These are phyloP conservation scores for Lampris megalopsis DNA, from an alignment of 2,113 vertebrate genomes.

Conservation along the genomic window DNA sequence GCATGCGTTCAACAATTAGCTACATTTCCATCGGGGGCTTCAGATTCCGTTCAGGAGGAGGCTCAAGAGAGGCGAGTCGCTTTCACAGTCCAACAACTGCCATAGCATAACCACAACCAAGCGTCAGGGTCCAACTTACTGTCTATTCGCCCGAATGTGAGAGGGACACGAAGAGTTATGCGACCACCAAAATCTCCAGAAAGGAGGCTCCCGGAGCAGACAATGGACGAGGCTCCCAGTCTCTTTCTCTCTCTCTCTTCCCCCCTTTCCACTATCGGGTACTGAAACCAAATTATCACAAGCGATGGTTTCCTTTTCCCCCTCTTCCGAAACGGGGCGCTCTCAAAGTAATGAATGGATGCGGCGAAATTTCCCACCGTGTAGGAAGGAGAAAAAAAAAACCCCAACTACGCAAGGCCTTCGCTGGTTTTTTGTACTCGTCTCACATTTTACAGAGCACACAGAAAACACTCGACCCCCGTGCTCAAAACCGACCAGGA, in stretches of 20 bases:
- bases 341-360: conserved; percentile 65
- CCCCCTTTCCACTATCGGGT: conserved; percentile 25
- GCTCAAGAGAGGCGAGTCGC: conserved; percentile 16
- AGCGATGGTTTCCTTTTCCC: conserved; percentile 4
- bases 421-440: neutral
- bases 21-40: too few species aligned
- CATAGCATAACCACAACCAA: conserved; percentile 40
- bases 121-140: conserved; percentile 33
- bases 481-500: neutral
- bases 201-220: conserved; percentile 51
- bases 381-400: neutral
- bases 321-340: conserved; percentile 25
- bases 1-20: too few species aligned
- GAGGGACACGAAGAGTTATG: conserved; percentile 28
- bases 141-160: neutral
- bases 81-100: conserved; percentile 37
- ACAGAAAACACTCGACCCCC: neutral
- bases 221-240: conserved; percentile 67
- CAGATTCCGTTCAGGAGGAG: neutral
- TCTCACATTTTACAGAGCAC: neutral
- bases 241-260: conserved; percentile 1
- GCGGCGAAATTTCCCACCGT: conserved; percentile 23
- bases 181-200: conserved; percentile 24
- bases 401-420: neutral
- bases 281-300: conserved; percentile 51